A percentile compares a stretch with the other conserved stretches of the same genome.
phyloP scores from a whole-genome alignment of 1,140 invertebrate genomes.

The Drosophila yakuba region DNA sequence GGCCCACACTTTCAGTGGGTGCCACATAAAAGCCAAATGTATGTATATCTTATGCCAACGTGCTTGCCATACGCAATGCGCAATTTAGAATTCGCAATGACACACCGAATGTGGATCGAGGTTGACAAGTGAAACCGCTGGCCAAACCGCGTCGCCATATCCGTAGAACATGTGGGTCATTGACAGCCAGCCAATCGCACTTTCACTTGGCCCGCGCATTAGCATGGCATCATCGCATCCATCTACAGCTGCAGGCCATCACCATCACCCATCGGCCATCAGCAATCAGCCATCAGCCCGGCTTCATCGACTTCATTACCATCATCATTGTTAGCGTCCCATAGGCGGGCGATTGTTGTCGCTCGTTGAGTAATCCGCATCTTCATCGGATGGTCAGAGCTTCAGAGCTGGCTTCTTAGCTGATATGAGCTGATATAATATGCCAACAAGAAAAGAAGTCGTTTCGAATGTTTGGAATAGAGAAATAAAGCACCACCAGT shows the following conservation, averaged over 20 bases:
- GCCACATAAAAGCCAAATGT: not conserved
- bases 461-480: not conserved
- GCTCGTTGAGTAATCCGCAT: conserved; percentile 2
- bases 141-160: not conserved
- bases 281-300: not conserved
- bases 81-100: conserved; percentile 3
- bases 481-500: too few relatives aligned
- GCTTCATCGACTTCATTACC: not conserved
- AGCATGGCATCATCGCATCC: conserved; percentile 4
- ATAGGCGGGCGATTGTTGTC: not conserved
- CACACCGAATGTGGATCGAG: conserved; percentile 1
- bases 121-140: conserved; percentile 5
- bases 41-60: conserved; percentile 3
- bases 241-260: not conserved
- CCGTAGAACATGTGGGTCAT: conserved; percentile 3
- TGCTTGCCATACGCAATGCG: conserved; percentile 1
- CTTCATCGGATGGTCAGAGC: not conserved
- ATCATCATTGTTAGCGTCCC: not conserved
- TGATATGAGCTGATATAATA: too few relatives aligned
- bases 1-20: too few relatives aligned
- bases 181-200: conserved; percentile 2
- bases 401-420: too few relatives aligned
- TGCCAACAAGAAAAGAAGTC: not conserved
- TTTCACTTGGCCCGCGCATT: conserved; percentile 7
- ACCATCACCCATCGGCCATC: not conserved